Conservation (phyloP, 2,888 invertebrate genomes). For the Drosophila nr. perissopoda region DNA sequence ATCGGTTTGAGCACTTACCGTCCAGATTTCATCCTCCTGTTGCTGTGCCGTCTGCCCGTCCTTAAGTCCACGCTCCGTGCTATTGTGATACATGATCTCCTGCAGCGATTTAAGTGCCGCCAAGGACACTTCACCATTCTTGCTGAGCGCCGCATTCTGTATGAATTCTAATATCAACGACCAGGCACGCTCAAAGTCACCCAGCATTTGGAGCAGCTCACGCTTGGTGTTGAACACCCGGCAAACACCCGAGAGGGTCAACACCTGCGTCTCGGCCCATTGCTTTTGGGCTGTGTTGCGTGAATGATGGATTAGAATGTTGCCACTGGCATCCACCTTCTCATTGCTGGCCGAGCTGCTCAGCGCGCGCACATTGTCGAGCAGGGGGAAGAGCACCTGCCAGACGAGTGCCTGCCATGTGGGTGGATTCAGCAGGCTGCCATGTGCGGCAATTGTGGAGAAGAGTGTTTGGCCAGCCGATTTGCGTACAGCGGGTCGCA, state of each 20-base stretch:
- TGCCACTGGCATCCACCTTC: slow-evolving; percentile 94
- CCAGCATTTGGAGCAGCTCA: slow-evolving; percentile 91
- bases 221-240: slow-evolving; percentile 97
- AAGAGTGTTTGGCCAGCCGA: slow-evolving; percentile 99
- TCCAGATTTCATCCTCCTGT: slow-evolving; percentile 89
- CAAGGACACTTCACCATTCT: slow-evolving; percentile 97
- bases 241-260: slow-evolving; percentile 95
- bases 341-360: slow-evolving; percentile 89
- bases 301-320: slow-evolving; percentile 98
- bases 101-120: slow-evolving; percentile 98
- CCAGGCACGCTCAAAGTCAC: slow-evolving; percentile 98
- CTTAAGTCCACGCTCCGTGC: slow-evolving; percentile 78
- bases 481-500: slow-evolving; percentile 97
- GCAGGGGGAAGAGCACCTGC: slow-evolving; percentile 97
- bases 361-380: slow-evolving; percentile 93
- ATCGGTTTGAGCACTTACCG: slow-evolving; percentile 83
- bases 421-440: slow-evolving; percentile 92
- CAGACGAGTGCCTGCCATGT: slow-evolving; percentile 98
- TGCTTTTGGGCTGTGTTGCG: slow-evolving; percentile 99
- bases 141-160: slow-evolving; percentile 95
- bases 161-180: slow-evolving; percentile 96
- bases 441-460: slow-evolving; percentile 98
- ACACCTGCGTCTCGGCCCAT: slow-evolving; percentile 98
- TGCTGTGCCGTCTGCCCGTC: slow-evolving; percentile 69
- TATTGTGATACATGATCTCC: slow-evolving; percentile 93